These are phyloP conservation scores for Pocota personata DNA, from an alignment of 2,888 invertebrate species.

Conservation along the genomic window DNA sequence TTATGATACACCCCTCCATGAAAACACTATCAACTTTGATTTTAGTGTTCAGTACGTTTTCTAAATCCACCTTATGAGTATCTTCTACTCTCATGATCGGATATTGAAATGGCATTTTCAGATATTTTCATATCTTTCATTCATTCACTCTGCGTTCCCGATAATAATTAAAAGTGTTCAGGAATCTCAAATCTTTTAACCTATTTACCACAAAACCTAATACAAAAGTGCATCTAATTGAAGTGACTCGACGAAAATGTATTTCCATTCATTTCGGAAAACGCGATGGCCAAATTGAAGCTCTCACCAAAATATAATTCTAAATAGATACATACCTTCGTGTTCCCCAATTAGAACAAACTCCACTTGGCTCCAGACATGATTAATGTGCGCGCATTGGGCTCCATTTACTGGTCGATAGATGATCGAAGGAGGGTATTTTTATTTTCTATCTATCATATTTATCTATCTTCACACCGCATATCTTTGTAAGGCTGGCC, in stretches of 20 bases:
- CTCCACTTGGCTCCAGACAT: neutral
- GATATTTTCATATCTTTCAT: no score
- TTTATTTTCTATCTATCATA: slow-evolving; percentile 12
- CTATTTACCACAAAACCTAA: neutral
- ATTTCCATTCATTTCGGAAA: slow-evolving; percentile 21
- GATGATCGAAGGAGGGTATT: neutral
- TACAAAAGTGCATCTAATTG: neutral
- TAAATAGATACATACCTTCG: slow-evolving; percentile 22
- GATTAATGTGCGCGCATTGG: slow-evolving; percentile 23
- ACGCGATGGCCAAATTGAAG: slow-evolving; percentile 20
- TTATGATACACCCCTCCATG: no score
- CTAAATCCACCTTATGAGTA: no score
- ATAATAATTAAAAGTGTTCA: neutral
- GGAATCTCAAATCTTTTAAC: neutral
- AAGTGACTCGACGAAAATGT: neutral
- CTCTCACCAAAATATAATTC: slow-evolving; percentile 28
- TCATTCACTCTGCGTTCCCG: no score
- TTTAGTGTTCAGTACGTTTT: no score
- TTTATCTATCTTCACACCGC: neutral
- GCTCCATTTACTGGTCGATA: neutral
- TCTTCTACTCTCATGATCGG: no score
- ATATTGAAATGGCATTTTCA: no score
- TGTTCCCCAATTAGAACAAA: slow-evolving; percentile 18
- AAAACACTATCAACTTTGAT: no score
- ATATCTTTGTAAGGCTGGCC: neutral